Conservation (phyloP, 23 tunicate genomes). For the Oikopleura dioica region DNA sequence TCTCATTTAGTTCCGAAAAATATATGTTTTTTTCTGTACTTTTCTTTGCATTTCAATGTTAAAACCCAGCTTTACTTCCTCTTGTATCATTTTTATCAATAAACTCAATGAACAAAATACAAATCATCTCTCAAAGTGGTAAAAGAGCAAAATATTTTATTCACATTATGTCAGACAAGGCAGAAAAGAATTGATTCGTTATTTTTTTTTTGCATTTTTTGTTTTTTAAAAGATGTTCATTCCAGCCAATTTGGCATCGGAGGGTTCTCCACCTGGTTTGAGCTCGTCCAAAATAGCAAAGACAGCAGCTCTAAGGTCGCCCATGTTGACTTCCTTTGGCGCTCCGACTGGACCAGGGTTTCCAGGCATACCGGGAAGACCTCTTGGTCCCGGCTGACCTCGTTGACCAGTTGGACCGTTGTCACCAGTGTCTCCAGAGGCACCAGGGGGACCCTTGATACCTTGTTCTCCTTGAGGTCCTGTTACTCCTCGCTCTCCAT, state of each 20-base stretch:
- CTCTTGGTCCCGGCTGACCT: background rate
- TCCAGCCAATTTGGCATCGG: background rate
- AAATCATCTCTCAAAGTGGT: too few relatives aligned
- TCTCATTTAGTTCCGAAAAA: too few relatives aligned
- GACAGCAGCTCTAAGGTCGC: background rate
- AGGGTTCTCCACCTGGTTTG: conserved; percentile 9
- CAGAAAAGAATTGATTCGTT: too few relatives aligned
- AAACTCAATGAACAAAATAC: too few relatives aligned
- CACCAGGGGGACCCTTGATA: background rate
- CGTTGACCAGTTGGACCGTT: background rate
- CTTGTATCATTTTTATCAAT: too few relatives aligned
- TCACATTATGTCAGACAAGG: too few relatives aligned
- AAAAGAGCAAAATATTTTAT: too few relatives aligned
- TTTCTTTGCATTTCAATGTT: too few relatives aligned
- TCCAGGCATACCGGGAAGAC: conserved; percentile 8
- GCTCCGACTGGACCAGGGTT: background rate
- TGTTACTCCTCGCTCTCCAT: background rate
- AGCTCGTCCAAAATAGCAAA: conserved; percentile 12
- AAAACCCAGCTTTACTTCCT: too few relatives aligned
- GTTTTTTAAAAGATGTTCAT: background rate
- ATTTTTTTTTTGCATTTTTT: too few relatives aligned
- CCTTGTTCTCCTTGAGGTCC: background rate
- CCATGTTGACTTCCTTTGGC: background rate
- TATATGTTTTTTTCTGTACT: too few relatives aligned
- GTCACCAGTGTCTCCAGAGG: conserved; percentile 11